Evolutionary conservation across 2,113 vertebrate genomes (phyloP), one percentile per base, ranked within the genome.

Genomic region (Gobio gobio): DNA sequence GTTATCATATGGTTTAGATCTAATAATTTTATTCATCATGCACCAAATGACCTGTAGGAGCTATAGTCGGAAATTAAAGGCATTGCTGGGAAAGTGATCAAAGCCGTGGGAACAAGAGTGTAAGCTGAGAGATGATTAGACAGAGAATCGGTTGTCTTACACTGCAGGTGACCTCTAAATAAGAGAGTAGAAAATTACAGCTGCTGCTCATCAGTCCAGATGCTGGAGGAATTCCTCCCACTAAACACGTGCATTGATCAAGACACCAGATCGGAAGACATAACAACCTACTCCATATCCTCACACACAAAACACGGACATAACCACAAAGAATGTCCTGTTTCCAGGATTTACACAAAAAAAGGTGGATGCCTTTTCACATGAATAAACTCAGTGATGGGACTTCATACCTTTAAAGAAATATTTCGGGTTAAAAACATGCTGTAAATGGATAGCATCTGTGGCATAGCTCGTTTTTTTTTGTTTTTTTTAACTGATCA

Each of bases 161-260:
- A 68, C 22, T 58, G 47, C 61, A 82, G 64, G 12, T 76, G 26
- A 78, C 0, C 9, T 49, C 5, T 83, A 66, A 78, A 85, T 86
- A 83, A 85, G 59, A 82, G 77, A 84, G 58, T 4, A 86, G 59
- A 66, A 54, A 76, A 75, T 83, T 29, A 88, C 70, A 72, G 63
- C 6, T 51, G 47, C 29, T 36, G 43, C 45, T 81, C 59, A 59
- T 85, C 51, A 29, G 20, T 33, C 78, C 80, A 80, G 70, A 59
- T 83, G 61, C 68, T 64, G 70, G 43, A 82, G 47, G 49, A 75
- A 64, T 82, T 81, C 77, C 76, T 61, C 51, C 33, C 68, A 73
- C 33, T 79, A 8, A 85, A 72, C 18, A 72, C 2, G 3, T 43
- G 29, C 40, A 4, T 22, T 33, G 24, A 43, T 66, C 24, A 56